Evolutionary conservation across 2,797 vertebrate species (phyloP).

Genomic region (Momotus momota): DNA sequence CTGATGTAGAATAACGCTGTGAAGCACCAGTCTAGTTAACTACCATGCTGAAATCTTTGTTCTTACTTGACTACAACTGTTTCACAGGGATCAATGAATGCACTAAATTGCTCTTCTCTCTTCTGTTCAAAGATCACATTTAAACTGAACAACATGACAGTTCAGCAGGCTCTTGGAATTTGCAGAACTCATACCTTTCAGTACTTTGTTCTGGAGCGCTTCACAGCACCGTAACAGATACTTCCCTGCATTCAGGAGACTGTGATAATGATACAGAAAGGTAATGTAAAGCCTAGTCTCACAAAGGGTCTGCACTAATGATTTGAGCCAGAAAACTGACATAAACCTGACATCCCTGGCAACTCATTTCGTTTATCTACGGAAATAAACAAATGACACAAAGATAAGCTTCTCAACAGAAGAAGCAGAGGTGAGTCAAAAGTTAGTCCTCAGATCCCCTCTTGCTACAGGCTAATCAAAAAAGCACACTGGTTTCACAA

Average conservation of each 20-base stretch:
- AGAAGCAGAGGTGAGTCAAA: not conserved
- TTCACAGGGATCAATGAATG: not conserved
- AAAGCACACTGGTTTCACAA: not conserved
- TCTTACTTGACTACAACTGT: not conserved
- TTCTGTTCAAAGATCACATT: not conserved
- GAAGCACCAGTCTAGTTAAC: not conserved
- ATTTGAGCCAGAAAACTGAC: not conserved
- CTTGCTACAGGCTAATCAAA: not conserved
- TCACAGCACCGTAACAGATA: not conserved
- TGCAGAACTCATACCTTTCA: not conserved
- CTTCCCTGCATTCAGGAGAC: accelerated
- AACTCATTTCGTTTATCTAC: not conserved
- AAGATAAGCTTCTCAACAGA: not conserved
- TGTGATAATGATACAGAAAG: not conserved
- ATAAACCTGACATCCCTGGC: not conserved
- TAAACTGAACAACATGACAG: not conserved
- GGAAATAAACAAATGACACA: not conserved
- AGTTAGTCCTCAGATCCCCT: not conserved
- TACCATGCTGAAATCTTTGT: not conserved
- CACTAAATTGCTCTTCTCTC: not conserved
- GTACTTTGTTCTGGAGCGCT: not conserved
- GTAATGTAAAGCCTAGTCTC: not conserved
- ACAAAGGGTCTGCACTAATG: not conserved
- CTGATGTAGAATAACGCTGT: not conserved
- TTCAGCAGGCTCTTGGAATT: not conserved